These are phyloP conservation scores for pig (Sus scrofa) DNA, from an alignment of 2,113 vertebrate genomes.

Conservation along the genomic window T2T-Sscrofa CM000816.6:100760001-100760500, in stretches of 20 bases:
- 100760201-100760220: not conserved
- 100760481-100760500: no score
- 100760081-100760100: not conserved
- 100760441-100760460: no score
- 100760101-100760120: not conserved
- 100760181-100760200: not conserved
- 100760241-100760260: not conserved
- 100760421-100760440: no score
- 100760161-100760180: not conserved
- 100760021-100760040: not conserved
- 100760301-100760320: no score
- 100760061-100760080: not conserved
- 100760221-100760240: conserved; percentile 13
- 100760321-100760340: no score
- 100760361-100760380: no score
- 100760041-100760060: not conserved
- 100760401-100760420: no score
- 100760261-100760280: conserved; percentile 15
- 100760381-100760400: no score
- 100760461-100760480: no score
- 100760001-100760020: not conserved
- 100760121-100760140: not conserved
- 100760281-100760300: no score
- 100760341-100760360: no score
- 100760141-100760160: not conserved